phyloP scores from a whole-genome alignment of 1,140 invertebrate species.

The Rhyacophila brunnea region DNA sequence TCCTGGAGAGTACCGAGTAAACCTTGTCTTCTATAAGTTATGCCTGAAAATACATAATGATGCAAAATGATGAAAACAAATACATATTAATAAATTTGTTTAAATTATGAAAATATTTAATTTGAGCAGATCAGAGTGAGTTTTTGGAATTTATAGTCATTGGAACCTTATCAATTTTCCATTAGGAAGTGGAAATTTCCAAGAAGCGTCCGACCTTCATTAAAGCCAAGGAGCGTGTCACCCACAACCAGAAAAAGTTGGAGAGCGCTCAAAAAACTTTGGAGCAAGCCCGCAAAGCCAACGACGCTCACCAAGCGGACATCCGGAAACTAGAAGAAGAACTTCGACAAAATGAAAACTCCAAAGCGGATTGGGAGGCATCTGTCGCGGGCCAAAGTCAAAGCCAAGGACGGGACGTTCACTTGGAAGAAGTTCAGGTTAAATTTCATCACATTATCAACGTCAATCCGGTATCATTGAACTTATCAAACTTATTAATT shows the following conservation, averaged over 20 bases:
- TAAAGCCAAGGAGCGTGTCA: constrained; percentile 95
- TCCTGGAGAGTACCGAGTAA: no score
- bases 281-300: constrained; percentile 85
- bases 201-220: constrained; percentile 94
- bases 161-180: no score
- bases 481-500: no score
- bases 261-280: constrained; percentile 89
- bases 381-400: constrained; percentile 81
- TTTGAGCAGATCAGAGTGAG: no score
- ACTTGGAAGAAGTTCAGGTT: constrained; percentile 91
- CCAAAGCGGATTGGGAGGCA: constrained; percentile 82
- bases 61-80: no score
- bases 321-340: constrained; percentile 86
- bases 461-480: not conserved
- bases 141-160: no score
- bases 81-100: no score
- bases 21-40: no score
- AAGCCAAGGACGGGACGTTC: constrained; percentile 84
- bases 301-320: constrained; percentile 90
- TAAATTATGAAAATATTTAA: no score
- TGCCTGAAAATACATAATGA: no score
- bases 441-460: not conserved
- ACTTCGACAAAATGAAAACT: constrained; percentile 77
- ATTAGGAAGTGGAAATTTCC: constrained; percentile 91
- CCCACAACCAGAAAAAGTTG: constrained; percentile 94